phyloP scores from a whole-genome alignment of 2,888 invertebrate species.

The Agrilus biguttatus region DNA sequence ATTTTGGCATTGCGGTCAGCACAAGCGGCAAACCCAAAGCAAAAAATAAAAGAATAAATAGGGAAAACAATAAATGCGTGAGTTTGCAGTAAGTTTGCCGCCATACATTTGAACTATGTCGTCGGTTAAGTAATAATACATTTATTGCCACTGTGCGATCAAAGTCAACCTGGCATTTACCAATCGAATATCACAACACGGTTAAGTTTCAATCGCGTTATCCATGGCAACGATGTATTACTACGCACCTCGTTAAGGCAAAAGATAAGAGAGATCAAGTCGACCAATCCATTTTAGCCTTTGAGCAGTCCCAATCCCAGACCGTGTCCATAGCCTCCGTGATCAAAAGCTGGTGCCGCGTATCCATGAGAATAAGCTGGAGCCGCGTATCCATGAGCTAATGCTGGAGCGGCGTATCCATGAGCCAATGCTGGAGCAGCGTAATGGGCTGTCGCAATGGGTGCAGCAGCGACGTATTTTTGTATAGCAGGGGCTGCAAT shows the following conservation, averaged over 20 bases:
- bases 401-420: slow-evolving; percentile 1
- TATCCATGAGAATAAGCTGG: not conserved
- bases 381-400: slow-evolving; percentile 1
- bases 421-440: slow-evolving; percentile 8
- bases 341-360: slow-evolving; percentile 4
- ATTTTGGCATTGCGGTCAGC: no score
- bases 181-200: no score
- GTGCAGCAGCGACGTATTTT: slow-evolving; percentile 11
- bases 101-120: no score
- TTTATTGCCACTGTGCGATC: no score
- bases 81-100: no score
- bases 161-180: no score
- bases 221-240: not conserved
- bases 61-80: no score
- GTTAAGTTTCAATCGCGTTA: no score
- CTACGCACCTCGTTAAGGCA: not conserved
- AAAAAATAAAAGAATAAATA: no score
- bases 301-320: not conserved
- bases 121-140: no score
- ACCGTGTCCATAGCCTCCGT: slow-evolving; percentile 5
- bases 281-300: not conserved
- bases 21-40: no score
- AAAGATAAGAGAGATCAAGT: no score
- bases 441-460: slow-evolving; percentile 8
- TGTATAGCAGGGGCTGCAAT: slow-evolving; percentile 14